Conservation (phyloP, 1,140 invertebrate species). For the Cydia amplana region DNA sequence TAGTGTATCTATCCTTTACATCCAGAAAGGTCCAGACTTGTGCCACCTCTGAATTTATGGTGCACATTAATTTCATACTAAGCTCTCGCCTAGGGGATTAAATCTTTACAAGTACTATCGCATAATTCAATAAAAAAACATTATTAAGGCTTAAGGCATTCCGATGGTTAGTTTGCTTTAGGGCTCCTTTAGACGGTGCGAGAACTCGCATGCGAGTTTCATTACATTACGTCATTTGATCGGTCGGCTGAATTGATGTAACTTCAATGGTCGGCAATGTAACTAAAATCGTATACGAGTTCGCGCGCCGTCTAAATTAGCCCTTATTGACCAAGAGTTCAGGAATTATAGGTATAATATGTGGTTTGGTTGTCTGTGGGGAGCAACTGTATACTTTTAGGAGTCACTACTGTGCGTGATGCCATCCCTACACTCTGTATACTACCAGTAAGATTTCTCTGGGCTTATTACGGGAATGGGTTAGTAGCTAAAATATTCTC, state of each 20-base stretch:
- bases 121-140: neutral
- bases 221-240: no score
- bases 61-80: constrained; percentile 9
- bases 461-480: neutral
- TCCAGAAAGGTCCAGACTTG: neutral
- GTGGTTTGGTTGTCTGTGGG: constrained; percentile 70
- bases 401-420: constrained; percentile 64
- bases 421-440: constrained; percentile 55
- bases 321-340: neutral
- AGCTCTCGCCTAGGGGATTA: constrained; percentile 11
- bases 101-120: neutral
- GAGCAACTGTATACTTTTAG: constrained; percentile 58
- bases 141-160: constrained; percentile 20
- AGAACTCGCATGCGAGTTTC: no score
- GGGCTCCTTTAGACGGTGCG: no score
- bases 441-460: no score
- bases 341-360: constrained; percentile 42
- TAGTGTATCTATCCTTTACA: neutral
- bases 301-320: no score
- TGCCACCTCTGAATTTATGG: constrained; percentile 5
- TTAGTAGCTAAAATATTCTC: no score
- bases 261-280: no score
- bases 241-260: no score
- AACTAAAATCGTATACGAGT: no score
- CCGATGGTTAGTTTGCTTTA: neutral